Conservation (phyloP, 2,113 vertebrate genomes). For the Ammospiza caudacuta region DNA sequence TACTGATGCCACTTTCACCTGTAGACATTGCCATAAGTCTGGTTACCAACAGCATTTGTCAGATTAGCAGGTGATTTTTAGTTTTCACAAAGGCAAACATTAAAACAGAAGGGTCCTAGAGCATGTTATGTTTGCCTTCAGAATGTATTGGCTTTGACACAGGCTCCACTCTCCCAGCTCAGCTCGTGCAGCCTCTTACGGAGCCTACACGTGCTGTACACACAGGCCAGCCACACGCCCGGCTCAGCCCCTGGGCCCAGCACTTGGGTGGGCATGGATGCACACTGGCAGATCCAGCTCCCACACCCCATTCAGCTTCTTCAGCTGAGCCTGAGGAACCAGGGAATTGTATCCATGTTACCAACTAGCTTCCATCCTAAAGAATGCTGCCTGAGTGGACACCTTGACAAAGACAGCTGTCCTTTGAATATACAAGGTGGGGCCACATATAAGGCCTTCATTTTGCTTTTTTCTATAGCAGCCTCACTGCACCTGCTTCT, state of each 20-base stretch:
- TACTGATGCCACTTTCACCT: not conserved
- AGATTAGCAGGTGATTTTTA: not conserved
- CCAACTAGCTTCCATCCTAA: fast-evolving
- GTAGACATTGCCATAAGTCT: not conserved
- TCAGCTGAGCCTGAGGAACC: not conserved
- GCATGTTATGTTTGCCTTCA: fast-evolving
- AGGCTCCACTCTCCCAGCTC: not conserved
- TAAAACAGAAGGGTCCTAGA: not conserved
- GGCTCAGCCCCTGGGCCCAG: not conserved
- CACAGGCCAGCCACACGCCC: fast-evolving
- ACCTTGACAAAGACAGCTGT: not conserved
- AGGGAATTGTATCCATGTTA: not conserved
- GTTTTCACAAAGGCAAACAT: not conserved
- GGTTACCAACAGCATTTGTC: not conserved
- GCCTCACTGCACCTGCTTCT: not conserved
- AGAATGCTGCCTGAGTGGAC: not conserved
- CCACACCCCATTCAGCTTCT: not conserved
- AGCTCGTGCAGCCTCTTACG: not conserved
- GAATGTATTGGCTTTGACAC: not conserved
- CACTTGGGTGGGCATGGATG: fast-evolving
- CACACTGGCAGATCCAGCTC: not conserved
- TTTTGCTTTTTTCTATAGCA: not conserved
- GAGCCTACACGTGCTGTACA: not conserved
- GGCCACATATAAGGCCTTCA: not conserved
- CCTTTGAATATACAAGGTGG: not conserved